phyloP scores from a whole-genome alignment of 37 sponge, comb jelly and placozoan genomes.

The Beroe ovata region DNA sequence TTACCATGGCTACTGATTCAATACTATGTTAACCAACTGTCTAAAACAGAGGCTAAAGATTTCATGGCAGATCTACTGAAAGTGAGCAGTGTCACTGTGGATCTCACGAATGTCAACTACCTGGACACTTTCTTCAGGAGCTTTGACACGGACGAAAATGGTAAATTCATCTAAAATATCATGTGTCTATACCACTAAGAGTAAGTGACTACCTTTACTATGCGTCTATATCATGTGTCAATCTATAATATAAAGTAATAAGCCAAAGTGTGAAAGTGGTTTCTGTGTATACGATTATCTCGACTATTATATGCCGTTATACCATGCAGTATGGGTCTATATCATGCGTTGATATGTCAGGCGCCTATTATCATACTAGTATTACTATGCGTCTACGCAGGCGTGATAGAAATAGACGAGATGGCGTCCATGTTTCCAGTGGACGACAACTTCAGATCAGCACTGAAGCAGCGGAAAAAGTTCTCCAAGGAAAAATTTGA shows the following conservation, averaged over 20 bases:
- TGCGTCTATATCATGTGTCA: too few species aligned
- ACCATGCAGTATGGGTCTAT: too few species aligned
- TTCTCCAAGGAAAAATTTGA: conserved; percentile 48
- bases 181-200: background rate
- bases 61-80: conserved; percentile 48
- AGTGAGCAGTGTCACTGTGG: conserved; percentile 55
- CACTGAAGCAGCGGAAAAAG: conserved; percentile 24
- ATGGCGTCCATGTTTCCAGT: conserved; percentile 62
- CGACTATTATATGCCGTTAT: too few species aligned
- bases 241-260: too few species aligned
- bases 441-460: conserved; percentile 8
- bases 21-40: background rate
- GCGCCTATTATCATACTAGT: background rate
- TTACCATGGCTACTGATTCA: too few species aligned
- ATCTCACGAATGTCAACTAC: conserved; percentile 38
- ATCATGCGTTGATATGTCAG: background rate
- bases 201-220: background rate
- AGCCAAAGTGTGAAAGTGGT: too few species aligned
- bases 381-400: background rate
- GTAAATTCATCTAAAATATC: background rate
- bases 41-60: conserved; percentile 39
- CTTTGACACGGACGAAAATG: conserved; percentile 53
- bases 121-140: conserved; percentile 59
- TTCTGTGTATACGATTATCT: too few species aligned
- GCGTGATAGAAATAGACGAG: conserved; percentile 55